phyloP scores from a whole-genome alignment of 2,888 invertebrate genomes.

The Exephanes ischioxanthus region DNA sequence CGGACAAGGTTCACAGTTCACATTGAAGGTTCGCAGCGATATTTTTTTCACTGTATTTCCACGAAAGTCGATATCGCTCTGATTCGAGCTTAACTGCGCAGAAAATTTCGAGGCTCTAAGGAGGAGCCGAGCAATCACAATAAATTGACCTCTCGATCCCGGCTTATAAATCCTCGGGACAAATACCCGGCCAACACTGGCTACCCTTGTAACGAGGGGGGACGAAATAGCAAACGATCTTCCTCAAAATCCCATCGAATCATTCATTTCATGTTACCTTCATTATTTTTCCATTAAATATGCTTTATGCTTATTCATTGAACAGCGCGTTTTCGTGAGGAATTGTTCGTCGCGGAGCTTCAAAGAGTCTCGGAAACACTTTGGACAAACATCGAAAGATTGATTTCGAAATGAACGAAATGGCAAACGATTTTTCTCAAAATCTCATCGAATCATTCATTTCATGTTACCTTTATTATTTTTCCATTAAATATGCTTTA shows the following conservation, averaged over 20 bases:
- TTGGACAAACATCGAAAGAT: too few species aligned
- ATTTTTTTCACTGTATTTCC: neutral
- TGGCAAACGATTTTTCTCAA: too few species aligned
- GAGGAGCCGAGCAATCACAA: neutral
- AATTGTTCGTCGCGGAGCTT: too few species aligned
- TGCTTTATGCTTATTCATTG: neutral
- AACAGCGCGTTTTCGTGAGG: too few species aligned
- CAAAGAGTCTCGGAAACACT: too few species aligned
- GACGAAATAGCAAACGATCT: neutral
- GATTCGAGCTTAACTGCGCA: neutral
- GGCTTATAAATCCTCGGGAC: neutral
- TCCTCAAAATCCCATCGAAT: neutral
- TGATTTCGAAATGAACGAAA: too few species aligned
- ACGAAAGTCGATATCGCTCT: neutral
- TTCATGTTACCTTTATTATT: too few species aligned
- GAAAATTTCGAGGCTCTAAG: neutral
- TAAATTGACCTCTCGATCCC: constrained; percentile 13
- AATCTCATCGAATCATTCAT: too few species aligned
- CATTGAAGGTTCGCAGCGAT: neutral
- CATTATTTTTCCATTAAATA: neutral
- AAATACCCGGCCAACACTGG: neutral
- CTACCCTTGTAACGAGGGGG: neutral
- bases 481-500: too few species aligned
- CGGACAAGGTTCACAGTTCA: neutral
- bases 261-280: neutral